Conservation (phyloP, 2,888 invertebrate genomes). For the Cylloceria caligata region DNA sequence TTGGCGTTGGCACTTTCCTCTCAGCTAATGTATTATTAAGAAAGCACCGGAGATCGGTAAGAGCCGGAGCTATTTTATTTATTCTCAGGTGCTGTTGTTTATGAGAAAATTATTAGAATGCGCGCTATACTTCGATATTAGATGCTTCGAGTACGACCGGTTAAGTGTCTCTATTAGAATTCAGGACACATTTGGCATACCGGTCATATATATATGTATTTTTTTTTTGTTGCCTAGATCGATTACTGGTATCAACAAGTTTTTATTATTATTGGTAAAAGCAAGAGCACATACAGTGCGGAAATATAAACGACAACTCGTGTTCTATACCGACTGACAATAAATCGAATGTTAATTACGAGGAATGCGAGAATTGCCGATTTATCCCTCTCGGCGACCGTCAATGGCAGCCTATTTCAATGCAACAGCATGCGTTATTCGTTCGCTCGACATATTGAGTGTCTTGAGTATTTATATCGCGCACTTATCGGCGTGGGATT, state of each 20-base stretch:
- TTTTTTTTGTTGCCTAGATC: background rate
- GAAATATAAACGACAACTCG: background rate
- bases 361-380: conserved; percentile 49
- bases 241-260: background rate
- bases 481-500: conserved; percentile 55
- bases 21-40: background rate
- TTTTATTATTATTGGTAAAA: conserved; percentile 45
- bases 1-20: conserved; percentile 16
- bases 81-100: background rate
- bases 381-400: conserved; percentile 38
- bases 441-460: conserved; percentile 59
- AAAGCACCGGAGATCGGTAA: background rate
- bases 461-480: conserved; percentile 60
- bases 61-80: conserved; percentile 6
- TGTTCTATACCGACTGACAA: conserved; percentile 21
- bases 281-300: background rate
- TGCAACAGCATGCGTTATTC: conserved; percentile 20
- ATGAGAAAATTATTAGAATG: conserved; percentile 9
- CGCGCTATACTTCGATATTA: background rate
- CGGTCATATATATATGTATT: background rate
- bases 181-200: conserved; percentile 8
- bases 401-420: conserved; percentile 13
- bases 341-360: conserved; percentile 56
- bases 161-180: conserved; percentile 27
- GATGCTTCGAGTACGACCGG: background rate